Percentiles rank a stretch among this genome's conserved stretches.
Evolutionary conservation across 2,888 invertebrate species (phyloP).

Genomic region (Acrobasis consociella): DNA sequence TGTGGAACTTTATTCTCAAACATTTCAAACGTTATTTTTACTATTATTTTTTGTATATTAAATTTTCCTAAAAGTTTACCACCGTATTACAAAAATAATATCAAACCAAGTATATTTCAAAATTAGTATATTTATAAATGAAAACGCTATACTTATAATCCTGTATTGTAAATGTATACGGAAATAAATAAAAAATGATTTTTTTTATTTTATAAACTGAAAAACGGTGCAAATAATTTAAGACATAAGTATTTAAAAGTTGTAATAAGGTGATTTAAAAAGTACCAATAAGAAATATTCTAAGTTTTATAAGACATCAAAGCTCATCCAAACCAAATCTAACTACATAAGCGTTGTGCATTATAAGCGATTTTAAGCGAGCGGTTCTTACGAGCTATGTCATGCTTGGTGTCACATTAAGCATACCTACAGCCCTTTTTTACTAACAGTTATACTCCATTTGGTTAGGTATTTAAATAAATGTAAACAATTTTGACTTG

Average conservation of each 20-base stretch:
- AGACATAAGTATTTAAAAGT: not conserved
- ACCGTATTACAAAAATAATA: not conserved
- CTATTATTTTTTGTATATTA: no score
- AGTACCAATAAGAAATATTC: slow-evolving; percentile 3
- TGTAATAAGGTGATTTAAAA: not conserved
- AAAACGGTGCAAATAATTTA: no score
- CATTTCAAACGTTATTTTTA: no score
- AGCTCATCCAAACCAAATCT: slow-evolving; percentile 19
- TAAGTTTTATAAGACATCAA: not conserved
- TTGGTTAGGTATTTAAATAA: no score
- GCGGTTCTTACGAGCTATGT: slow-evolving; percentile 2
- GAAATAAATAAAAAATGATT: no score
- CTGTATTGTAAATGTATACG: not conserved
- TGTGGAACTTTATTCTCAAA: no score
- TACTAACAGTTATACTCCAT: no score
- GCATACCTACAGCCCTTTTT: not conserved
- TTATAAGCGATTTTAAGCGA: slow-evolving; percentile 23
- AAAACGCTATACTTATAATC: not conserved
- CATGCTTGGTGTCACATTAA: slow-evolving; percentile 9
- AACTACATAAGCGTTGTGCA: slow-evolving; percentile 18
- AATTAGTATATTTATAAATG: not conserved
- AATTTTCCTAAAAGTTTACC: not conserved
- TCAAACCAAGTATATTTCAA: not conserved
- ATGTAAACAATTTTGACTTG: no score
- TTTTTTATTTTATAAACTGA: no score